Percentiles rank a stretch among this genome's conserved stretches.
Evolutionary conservation across 2,888 invertebrate species (phyloP).

Genomic region (Sceliomorpha sp.): DNA sequence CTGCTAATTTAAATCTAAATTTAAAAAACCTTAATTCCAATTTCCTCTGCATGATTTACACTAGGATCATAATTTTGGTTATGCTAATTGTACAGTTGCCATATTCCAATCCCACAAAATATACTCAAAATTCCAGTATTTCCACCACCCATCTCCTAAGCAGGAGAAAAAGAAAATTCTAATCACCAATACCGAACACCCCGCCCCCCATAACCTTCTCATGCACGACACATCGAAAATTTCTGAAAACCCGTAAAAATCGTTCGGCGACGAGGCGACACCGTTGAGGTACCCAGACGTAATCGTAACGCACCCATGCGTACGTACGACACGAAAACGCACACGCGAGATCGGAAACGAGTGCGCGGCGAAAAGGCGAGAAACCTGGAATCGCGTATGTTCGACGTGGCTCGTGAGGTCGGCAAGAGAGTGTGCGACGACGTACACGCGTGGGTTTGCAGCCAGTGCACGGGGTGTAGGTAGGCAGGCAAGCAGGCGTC

Average conservation of each 20-base stretch:
- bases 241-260: constrained; percentile 4
- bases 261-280: not conserved
- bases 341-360: constrained; percentile 9
- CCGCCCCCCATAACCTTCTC: too few relatives aligned
- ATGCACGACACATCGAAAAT: too few relatives aligned
- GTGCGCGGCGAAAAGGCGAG: constrained; percentile 23
- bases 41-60: too few relatives aligned
- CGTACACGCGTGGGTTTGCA: constrained; percentile 41
- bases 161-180: too few relatives aligned
- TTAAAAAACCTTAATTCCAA: too few relatives aligned
- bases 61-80: too few relatives aligned
- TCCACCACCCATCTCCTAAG: too few relatives aligned
- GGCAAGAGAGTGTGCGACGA: constrained; percentile 18
- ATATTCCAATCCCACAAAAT: too few relatives aligned
- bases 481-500: constrained; percentile 63
- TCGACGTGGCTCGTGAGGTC: constrained; percentile 41
- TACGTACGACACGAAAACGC: constrained; percentile 5
- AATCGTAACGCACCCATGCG: not conserved
- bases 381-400: constrained; percentile 29
- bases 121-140: too few relatives aligned
- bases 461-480: constrained; percentile 46
- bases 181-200: too few relatives aligned
- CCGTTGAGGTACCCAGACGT: not conserved
- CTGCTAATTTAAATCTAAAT: too few relatives aligned
- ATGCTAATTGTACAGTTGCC: too few relatives aligned